Percentiles rank a stretch among this genome's conserved stretches.
phyloP scores from a whole-genome alignment of 2,113 vertebrate genomes.

The Axis porcinus region DNA sequence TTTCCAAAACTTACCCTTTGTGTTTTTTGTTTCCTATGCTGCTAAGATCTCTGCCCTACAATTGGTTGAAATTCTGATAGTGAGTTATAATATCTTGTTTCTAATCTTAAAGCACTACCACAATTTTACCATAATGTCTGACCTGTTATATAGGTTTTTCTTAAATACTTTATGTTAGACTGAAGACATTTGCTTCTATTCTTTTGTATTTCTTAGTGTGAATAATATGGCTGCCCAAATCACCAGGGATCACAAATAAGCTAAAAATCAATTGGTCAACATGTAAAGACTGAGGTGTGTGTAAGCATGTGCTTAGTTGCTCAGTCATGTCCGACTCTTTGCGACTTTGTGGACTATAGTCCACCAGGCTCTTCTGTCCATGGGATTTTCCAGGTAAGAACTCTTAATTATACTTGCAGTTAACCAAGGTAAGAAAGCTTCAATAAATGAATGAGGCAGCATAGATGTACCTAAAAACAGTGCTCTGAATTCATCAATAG shows the following conservation, averaged over 20 bases:
- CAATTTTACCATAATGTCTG: background rate
- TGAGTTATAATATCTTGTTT: background rate
- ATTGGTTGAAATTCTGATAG: background rate
- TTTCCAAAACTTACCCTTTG: background rate
- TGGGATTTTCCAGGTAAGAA: background rate
- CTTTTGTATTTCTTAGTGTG: background rate
- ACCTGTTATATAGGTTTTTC: background rate
- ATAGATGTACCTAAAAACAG: background rate
- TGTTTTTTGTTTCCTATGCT: background rate
- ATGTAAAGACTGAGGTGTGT: background rate
- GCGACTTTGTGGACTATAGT: background rate
- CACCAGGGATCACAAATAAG: background rate
- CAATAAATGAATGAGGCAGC: background rate
- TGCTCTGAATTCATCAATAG: background rate
- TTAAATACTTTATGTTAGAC: background rate
- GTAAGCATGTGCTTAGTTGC: background rate
- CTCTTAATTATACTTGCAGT: background rate
- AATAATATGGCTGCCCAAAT: background rate
- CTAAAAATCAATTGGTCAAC: background rate
- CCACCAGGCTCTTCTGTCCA: background rate
- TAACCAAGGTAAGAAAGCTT: background rate
- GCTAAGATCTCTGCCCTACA: background rate
- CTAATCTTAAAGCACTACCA: background rate
- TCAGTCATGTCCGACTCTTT: background rate
- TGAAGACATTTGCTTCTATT: background rate